Evolutionary conservation across 2,888 invertebrate genomes (phyloP), one percentile per base, ranked within the genome.

Genomic region (Entomobrya multifasciata): DNA sequence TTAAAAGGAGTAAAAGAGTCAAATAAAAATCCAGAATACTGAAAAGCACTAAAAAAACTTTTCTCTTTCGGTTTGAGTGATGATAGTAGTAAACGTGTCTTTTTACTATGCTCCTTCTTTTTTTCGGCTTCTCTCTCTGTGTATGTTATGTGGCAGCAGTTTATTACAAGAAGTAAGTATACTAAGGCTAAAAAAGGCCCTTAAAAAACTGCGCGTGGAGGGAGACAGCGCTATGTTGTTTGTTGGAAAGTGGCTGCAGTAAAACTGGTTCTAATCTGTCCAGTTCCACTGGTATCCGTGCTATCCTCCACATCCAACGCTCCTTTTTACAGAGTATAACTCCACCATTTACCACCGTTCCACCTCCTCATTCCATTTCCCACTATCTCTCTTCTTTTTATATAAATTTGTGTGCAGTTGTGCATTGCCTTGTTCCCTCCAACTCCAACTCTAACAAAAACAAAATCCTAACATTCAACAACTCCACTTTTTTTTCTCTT

Each of bases 221-320:
- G 0, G 36, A 1, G 41, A 41, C 44, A 13, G 44, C 30, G 67
- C n/a, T 41, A 65, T 25, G 44, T 25, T 74, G 72, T 30, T 49
- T 49, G 67, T 52, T 70, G 78, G 70, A 85, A 78, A 85, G 85
- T 78, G 83, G 77, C 78, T 85, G 85, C 78, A 85, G 85, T 85
- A 85, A 85, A 85, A 85, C 85, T 85, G 85, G 67, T 41, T 25
- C 70, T 85, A 78, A 85, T 85, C 85, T 57, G 57, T 70, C 36
- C 78, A 57, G 27, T 67, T 77, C 67, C 84, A 60, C 27, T 25
- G 47, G 67, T 77, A 84, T 30, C 57, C 67, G n/a, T n/a, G n/a
- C n/a, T 74, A 76, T 52, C 57, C 44, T 67, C 62, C 20, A 22
- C 20, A 6, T 27, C 22, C 30, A 17, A 30, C 13, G n/a, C n/a